Evolutionary conservation across 2,113 vertebrate species (phyloP).

Genomic region (Solea solea): DNA sequence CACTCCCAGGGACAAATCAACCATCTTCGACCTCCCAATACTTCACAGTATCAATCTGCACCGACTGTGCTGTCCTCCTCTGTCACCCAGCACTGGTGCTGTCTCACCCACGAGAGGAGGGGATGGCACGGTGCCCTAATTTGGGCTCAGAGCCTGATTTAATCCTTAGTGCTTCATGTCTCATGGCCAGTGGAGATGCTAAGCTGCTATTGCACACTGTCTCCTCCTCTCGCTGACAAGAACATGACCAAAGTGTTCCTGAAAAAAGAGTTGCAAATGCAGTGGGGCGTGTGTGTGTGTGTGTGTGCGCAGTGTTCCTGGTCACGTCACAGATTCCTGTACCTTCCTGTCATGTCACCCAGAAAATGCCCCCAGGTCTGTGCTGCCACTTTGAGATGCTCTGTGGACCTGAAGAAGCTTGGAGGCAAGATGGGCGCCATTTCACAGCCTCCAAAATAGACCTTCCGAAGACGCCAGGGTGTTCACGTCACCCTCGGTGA

Average conservation of each 20-base stretch:
- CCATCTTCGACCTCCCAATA: slow-evolving; percentile 48
- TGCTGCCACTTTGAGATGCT: slow-evolving; percentile 23
- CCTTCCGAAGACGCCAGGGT: slow-evolving; percentile 29
- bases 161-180: slow-evolving; percentile 59
- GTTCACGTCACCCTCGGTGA: slow-evolving; percentile 21
- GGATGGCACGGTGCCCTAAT: slow-evolving; percentile 62
- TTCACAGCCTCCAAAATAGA: slow-evolving; percentile 10
- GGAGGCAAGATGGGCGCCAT: slow-evolving; percentile 11
- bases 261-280: slow-evolving; percentile 33
- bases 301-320: too few relatives aligned
- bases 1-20: slow-evolving; percentile 46
- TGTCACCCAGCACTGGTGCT: slow-evolving; percentile 54
- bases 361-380: neutral
- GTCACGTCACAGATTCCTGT: neutral
- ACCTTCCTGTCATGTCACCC: slow-evolving; percentile 30
- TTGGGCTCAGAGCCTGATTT: slow-evolving; percentile 60
- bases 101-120: slow-evolving; percentile 34
- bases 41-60: slow-evolving; percentile 50
- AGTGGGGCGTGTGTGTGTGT: neutral
- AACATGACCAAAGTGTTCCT: slow-evolving; percentile 30
- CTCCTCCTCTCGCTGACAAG: slow-evolving; percentile 27
- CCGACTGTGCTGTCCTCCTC: slow-evolving; percentile 28
- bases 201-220: slow-evolving; percentile 54
- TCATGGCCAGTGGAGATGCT: slow-evolving; percentile 42
- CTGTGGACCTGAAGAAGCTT: slow-evolving; percentile 2